Conservation (phyloP, 2,888 invertebrate species). For the Bruchidius siliquastri region DNA sequence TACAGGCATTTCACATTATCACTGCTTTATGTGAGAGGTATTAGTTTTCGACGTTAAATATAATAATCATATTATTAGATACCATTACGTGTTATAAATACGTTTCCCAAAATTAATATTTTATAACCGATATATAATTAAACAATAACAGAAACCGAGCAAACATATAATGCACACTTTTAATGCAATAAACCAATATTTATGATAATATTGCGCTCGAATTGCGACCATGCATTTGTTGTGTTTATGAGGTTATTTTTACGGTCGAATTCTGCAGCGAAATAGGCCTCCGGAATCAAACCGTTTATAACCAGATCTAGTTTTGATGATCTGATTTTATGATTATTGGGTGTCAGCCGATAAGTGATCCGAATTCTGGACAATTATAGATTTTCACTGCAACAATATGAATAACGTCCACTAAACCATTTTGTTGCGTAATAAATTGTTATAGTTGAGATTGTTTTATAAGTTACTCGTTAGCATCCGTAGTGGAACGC, state of each 20-base stretch:
- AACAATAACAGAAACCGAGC: constrained; percentile 4
- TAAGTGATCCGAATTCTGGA: too few species aligned
- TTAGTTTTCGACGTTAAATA: background rate
- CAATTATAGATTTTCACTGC: too few species aligned
- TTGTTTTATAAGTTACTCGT: too few species aligned
- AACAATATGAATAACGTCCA: too few species aligned
- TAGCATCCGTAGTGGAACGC: too few species aligned
- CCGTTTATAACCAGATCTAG: background rate
- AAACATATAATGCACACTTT: constrained; percentile 3
- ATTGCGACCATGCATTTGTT: background rate
- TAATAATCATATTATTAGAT: background rate
- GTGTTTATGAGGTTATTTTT: background rate
- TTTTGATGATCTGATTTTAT: background rate
- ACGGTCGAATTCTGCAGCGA: background rate
- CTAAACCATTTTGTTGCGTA: too few species aligned
- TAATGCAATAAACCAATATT: constrained; percentile 5
- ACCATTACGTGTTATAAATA: constrained; percentile 1
- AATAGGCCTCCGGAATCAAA: background rate
- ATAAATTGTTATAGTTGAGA: too few species aligned
- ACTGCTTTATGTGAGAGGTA: background rate
- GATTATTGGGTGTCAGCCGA: too few species aligned
- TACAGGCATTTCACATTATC: background rate
- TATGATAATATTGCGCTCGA: background rate
- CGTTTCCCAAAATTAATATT: constrained; percentile 1
- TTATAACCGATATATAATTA: constrained; percentile 1